Evolutionary conservation across 2,797 vertebrate species (phyloP).

Genomic region (Sebastes diaconus): DNA sequence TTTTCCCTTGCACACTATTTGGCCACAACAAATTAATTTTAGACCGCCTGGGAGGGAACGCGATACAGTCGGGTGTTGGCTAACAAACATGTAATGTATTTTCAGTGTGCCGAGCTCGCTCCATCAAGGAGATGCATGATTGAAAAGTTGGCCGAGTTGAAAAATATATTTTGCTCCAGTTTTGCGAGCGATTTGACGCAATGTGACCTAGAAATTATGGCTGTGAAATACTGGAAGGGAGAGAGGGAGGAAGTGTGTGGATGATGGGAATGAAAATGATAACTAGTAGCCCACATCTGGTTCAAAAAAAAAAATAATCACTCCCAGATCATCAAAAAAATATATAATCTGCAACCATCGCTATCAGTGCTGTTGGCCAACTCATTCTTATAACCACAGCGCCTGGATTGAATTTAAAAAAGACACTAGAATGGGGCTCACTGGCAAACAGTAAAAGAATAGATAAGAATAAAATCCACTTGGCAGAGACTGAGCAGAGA

Average conservation of each 20-base stretch:
- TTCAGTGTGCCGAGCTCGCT: constrained; percentile 43
- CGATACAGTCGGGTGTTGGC: constrained; percentile 60
- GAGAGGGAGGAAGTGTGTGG: constrained; percentile 9
- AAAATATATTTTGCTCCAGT: constrained; percentile 65
- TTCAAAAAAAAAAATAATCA: constrained; percentile 15
- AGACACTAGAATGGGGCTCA: constrained; percentile 1
- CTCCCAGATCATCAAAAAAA: constrained; percentile 31
- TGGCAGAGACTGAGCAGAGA: constrained; percentile 27
- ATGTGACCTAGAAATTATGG: constrained; percentile 68
- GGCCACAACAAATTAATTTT: constrained; percentile 74
- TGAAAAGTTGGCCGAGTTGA: constrained; percentile 63
- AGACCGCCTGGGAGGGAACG: constrained; percentile 44
- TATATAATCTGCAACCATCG: constrained; percentile 14
- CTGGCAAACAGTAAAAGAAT: constrained; percentile 21
- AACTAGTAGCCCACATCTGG: constrained; percentile 11
- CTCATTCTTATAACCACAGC: constrained; percentile 12
- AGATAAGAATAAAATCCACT: constrained; percentile 31
- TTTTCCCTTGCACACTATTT: constrained; percentile 52
- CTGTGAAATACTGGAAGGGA: constrained; percentile 25
- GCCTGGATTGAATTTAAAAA: constrained; percentile 32
- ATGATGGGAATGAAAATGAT: constrained; percentile 47
- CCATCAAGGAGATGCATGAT: constrained; percentile 58
- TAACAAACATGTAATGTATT: constrained; percentile 62
- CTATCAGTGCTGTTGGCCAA: constrained; percentile 29
- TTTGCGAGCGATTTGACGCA: constrained; percentile 50